A percentile compares a stretch with the other conserved stretches of the same genome.
These are phyloP conservation scores for Microctenopoma lineatum DNA, from an alignment of 2,797 vertebrate species.

Conservation along the genomic window DNA sequence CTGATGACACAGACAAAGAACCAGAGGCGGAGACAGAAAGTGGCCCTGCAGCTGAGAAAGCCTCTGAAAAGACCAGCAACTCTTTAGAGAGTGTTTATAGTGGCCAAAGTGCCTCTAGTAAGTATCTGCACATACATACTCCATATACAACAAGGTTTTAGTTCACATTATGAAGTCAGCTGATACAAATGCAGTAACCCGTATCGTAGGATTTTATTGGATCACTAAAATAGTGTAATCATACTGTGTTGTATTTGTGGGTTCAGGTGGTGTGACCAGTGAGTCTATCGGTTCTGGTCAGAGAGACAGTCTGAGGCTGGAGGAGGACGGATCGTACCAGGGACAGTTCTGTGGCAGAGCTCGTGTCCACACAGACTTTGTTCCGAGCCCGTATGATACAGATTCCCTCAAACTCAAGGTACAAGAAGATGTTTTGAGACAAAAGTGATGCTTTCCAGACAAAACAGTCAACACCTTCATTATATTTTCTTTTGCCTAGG, in stretches of 20 bases:
- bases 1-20: constrained; percentile 84
- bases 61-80: constrained; percentile 83
- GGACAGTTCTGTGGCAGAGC: constrained; percentile 93
- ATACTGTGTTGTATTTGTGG: constrained; percentile 32
- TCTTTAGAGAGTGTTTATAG: constrained; percentile 93
- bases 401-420: constrained; percentile 99
- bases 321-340: constrained; percentile 88
- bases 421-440: not conserved
- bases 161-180: not conserved
- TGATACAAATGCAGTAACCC: not conserved
- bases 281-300: constrained; percentile 89
- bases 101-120: constrained; percentile 92
- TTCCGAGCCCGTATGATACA: constrained; percentile 95
- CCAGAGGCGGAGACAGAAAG: constrained; percentile 83
- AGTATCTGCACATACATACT: constrained; percentile 59
- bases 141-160: not conserved
- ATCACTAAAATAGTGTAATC: not conserved
- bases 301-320: constrained; percentile 89
- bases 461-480: not conserved
- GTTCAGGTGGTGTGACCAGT: constrained; percentile 90
- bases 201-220: not conserved
- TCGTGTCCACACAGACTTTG: constrained; percentile 96
- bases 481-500: constrained; percentile 73
- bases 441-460: not conserved
- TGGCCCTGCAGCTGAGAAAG: constrained; percentile 77